These are phyloP conservation scores for Beris chalybata DNA, from an alignment of 2,888 invertebrate genomes.

Conservation along the genomic window DNA sequence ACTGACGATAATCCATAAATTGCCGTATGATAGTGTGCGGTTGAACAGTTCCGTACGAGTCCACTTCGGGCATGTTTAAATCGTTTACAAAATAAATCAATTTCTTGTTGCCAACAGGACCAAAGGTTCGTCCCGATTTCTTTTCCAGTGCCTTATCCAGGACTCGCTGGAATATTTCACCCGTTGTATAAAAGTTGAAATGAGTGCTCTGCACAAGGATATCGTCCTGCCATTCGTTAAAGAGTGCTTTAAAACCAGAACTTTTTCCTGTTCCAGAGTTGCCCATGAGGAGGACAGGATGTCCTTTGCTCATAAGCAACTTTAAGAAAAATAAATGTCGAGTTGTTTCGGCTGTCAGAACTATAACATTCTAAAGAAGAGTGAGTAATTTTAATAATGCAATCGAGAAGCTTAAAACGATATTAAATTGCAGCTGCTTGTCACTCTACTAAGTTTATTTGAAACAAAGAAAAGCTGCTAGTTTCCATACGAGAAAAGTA, in stretches of 20 bases:
- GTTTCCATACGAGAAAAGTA: neutral
- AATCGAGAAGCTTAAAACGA: neutral
- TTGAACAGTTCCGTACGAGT: constrained; percentile 92
- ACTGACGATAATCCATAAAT: constrained; percentile 92
- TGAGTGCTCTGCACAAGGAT: constrained; percentile 48
- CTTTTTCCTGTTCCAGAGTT: constrained; percentile 90
- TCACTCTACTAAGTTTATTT: too few species aligned
- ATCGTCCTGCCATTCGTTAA: constrained; percentile 53
- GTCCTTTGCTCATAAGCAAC: constrained; percentile 72
- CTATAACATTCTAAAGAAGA: constrained; percentile 68
- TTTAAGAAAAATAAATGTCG: constrained; percentile 87
- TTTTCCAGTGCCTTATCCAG: constrained; percentile 93
- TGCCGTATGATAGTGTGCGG: constrained; percentile 93
- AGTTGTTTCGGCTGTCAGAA: constrained; percentile 88
- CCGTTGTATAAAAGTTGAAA: constrained; percentile 92
- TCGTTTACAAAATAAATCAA: constrained; percentile 95
- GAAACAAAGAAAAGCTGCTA: too few species aligned
- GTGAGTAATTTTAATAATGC: neutral
- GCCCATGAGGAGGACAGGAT: constrained; percentile 91
- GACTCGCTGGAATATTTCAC: constrained; percentile 83
- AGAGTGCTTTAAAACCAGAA: constrained; percentile 76
- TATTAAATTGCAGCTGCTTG: too few species aligned
- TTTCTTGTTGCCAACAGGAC: constrained; percentile 85
- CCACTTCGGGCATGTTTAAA: constrained; percentile 97
- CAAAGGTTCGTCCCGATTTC: constrained; percentile 91